Evolutionary conservation across 2,888 invertebrate species (phyloP).

Genomic region (Ellobium chinense): DNA sequence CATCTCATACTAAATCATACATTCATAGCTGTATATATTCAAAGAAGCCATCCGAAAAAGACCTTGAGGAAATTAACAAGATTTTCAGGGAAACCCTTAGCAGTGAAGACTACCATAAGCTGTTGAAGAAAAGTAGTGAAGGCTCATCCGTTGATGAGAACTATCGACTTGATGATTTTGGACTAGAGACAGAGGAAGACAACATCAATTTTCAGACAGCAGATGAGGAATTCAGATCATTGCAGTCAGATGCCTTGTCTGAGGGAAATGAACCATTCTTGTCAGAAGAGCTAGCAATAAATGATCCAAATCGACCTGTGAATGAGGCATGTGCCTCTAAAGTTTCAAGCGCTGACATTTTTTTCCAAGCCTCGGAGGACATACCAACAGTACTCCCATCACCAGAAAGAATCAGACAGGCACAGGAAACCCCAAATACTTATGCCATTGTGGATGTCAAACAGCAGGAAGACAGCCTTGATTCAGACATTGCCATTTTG

Average conservation of each 20-base stretch:
- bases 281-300: background rate
- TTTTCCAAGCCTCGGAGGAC: background rate
- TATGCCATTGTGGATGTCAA: background rate
- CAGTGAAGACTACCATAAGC: slow-evolving; percentile 14
- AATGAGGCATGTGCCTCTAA: background rate
- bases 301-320: background rate
- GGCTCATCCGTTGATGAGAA: slow-evolving; percentile 32
- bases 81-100: slow-evolving; percentile 15
- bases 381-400: background rate
- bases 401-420: too few species aligned
- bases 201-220: background rate
- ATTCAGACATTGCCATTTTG: slow-evolving; percentile 13
- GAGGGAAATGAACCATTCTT: background rate
- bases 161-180: background rate
- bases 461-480: background rate
- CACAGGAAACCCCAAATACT: background rate
- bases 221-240: background rate
- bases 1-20: slow-evolving; percentile 39
- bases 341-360: background rate
- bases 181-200: background rate
- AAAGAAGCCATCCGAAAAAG: slow-evolving; percentile 20
- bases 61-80: slow-evolving; percentile 17
- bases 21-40: slow-evolving; percentile 25
- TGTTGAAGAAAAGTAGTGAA: background rate
- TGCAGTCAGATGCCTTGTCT: background rate